These are phyloP conservation scores for Tragelaphus scriptus DNA, from an alignment of 2,113 vertebrate genomes.

Conservation along the genomic window DNA sequence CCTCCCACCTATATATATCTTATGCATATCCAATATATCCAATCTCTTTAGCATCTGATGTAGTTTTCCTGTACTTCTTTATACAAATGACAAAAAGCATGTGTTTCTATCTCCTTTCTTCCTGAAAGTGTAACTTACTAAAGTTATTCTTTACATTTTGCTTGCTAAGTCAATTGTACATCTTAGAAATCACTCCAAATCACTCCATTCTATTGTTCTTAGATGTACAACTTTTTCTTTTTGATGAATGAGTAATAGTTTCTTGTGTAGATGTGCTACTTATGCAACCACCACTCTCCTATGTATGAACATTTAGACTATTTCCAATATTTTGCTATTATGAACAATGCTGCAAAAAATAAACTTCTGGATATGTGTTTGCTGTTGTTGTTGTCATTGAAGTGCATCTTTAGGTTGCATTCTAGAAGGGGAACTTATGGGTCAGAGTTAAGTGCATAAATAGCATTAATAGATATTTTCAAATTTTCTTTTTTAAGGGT, in stretches of 20 bases:
- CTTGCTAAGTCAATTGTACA: neutral
- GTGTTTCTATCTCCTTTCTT: neutral
- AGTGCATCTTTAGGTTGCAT: neutral
- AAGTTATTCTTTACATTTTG: neutral
- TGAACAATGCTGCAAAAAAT: neutral
- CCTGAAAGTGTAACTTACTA: neutral
- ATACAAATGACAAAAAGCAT: neutral
- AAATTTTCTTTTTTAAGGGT: neutral
- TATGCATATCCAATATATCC: neutral
- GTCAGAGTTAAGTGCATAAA: neutral
- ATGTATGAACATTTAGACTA: neutral
- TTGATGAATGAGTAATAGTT: neutral
- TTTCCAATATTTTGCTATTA: neutral
- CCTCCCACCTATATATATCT: neutral
- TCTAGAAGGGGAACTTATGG: neutral
- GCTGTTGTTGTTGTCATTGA: neutral
- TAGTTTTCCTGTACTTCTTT: neutral
- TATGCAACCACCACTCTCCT: neutral
- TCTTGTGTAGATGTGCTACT: neutral
- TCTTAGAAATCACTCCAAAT: neutral
- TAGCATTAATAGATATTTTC: neutral
- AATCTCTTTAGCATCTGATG: neutral
- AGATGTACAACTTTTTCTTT: neutral
- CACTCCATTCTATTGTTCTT: neutral
- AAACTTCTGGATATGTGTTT: neutral